Conservation (phyloP, 2,113 vertebrate species). For the Leucosticte australis region DNA sequence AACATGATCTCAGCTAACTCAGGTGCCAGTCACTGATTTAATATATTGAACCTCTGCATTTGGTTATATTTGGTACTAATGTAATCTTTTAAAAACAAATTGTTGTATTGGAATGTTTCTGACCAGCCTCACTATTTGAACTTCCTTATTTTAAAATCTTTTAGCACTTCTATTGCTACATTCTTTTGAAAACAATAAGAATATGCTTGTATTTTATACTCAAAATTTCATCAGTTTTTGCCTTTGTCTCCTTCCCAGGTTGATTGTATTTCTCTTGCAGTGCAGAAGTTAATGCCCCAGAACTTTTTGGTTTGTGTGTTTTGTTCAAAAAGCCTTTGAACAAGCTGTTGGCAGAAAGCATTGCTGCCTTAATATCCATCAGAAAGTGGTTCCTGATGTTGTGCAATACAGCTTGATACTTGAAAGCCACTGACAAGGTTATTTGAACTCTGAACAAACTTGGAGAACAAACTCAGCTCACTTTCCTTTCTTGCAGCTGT, state of each 20-base stretch:
- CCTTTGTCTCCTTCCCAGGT: background rate
- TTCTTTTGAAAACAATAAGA: background rate
- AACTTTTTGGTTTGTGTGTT: background rate
- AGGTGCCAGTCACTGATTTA: background rate
- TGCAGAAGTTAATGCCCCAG: background rate
- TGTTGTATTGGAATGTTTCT: background rate
- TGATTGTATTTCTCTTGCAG: background rate
- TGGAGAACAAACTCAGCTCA: background rate
- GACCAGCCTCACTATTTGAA: background rate
- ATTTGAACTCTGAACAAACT: conserved; percentile 40
- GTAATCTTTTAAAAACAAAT: background rate
- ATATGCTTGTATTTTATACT: background rate
- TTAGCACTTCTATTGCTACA: background rate
- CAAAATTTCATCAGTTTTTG: background rate
- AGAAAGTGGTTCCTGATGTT: conserved; percentile 40
- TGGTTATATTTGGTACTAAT: background rate
- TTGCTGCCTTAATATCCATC: background rate
- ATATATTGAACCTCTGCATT: background rate
- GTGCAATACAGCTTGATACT: background rate
- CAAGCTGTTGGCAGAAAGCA: background rate
- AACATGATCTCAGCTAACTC: background rate
- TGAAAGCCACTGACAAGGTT: conserved; percentile 28
- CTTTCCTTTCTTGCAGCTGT: conserved; percentile 12
- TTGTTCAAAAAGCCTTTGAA: conserved; percentile 23
- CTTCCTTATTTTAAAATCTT: background rate